These are phyloP conservation scores for Plutomurus gul DNA, from an alignment of 1,140 invertebrate genomes.

Conservation along the genomic window DNA sequence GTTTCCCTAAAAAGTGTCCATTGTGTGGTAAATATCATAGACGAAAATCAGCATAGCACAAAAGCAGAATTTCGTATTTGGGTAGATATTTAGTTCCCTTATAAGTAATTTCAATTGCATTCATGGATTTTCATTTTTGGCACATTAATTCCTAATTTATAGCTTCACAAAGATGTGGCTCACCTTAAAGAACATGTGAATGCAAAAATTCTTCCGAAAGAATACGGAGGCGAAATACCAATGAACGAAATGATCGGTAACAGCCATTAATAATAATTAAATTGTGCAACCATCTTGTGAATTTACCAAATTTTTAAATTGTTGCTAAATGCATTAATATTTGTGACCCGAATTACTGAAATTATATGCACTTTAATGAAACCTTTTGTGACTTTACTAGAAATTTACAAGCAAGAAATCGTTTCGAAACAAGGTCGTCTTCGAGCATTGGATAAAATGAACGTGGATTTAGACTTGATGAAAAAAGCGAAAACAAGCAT, in stretches of 20 bases:
- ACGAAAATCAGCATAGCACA: too few relatives aligned
- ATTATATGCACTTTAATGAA: conserved; percentile 56
- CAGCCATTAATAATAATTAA: too few relatives aligned
- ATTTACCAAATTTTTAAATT: too few relatives aligned
- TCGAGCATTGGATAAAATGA: conserved; percentile 56
- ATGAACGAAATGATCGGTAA: conserved; percentile 83
- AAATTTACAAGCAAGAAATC: conserved; percentile 56
- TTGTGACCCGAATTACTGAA: neutral
- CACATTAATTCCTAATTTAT: conserved; percentile 25
- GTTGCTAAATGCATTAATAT: neutral
- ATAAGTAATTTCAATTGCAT: too few relatives aligned
- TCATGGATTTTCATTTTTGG: too few relatives aligned
- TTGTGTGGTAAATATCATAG: too few relatives aligned
- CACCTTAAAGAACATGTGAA: conserved; percentile 66
- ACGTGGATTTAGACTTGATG: conserved; percentile 53
- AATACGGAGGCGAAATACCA: conserved; percentile 78
- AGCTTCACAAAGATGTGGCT: conserved; percentile 69
- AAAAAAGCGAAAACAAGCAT: conserved; percentile 54
- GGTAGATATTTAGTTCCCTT: too few relatives aligned
- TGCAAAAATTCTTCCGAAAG: conserved; percentile 71
- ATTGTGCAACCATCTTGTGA: too few relatives aligned
- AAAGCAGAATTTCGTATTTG: too few relatives aligned
- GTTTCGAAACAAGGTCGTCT: conserved; percentile 50
- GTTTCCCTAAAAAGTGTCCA: too few relatives aligned
- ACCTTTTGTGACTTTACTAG: conserved; percentile 45